Percentiles rank a stretch among this genome's conserved stretches.
phyloP scores from a whole-genome alignment of 2,113 vertebrate genomes.

The Suncus etruscus region DNA sequence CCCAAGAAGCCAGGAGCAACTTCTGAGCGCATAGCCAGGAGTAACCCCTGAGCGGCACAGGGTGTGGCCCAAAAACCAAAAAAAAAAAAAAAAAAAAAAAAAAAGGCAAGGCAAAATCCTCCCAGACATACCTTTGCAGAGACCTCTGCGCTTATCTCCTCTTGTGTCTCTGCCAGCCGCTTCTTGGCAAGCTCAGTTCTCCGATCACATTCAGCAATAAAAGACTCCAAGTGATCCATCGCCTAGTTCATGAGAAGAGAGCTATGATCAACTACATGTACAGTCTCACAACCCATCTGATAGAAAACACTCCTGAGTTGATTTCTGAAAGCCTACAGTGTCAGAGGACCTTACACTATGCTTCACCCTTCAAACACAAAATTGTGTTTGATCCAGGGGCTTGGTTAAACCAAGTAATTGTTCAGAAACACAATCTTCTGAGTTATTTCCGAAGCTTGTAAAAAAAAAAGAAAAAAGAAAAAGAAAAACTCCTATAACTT shows the following conservation, averaged over 20 bases:
- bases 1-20: too few species aligned
- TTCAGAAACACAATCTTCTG: constrained; percentile 15
- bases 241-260: constrained; percentile 88
- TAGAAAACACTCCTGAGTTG: not conserved
- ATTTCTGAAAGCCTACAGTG: constrained; percentile 21
- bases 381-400: not conserved
- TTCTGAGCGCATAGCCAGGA: too few species aligned
- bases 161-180: constrained; percentile 97
- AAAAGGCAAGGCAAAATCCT: not conserved
- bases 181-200: constrained; percentile 99
- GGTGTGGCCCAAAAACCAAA: too few species aligned
- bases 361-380: not conserved
- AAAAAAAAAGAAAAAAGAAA: not conserved
- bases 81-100: too few species aligned
- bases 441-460: not conserved
- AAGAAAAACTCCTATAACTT: constrained; percentile 19
- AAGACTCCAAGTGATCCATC: constrained; percentile 98
- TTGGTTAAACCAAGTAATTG: not conserved
- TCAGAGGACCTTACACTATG: constrained; percentile 11
- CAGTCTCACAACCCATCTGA: not conserved
- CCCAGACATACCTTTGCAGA: constrained; percentile 93
- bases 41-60: too few species aligned
- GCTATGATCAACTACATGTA: not conserved
- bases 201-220: constrained; percentile 97
- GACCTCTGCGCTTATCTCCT: constrained; percentile 99